Base-by-base conservation (phyloP, 2,888 invertebrate genomes). In the Drosophila sordidula region DNA sequence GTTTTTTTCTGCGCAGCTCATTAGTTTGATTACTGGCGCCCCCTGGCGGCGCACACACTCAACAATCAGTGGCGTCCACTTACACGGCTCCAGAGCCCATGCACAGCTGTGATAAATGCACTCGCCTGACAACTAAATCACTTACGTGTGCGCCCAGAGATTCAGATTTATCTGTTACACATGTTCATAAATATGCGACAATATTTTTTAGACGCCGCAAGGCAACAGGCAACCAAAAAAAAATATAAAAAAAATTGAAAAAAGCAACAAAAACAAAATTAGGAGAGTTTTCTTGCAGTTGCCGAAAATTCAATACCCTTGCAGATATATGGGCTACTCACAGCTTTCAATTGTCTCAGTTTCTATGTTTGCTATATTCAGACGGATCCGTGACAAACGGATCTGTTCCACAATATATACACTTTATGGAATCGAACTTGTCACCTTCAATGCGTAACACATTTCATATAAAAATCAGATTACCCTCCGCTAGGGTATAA, bases 161-260 rank as follows among this genome's bases (percentile, higher is more conserved):
- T 72, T 66, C 73, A 87, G 85, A 87, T 87, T 87, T 89, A 87
- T 87, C 78, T 87, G 72, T 75, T 87, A 87, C 87, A 87, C 82
- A 89, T 87, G 87, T 87, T 87, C 89, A 87, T 87, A 87, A 89
- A 89, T 87, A 87, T 84, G 87, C 89, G 89, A 87, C 89, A 89
- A 87, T 87, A 89, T 87, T 89, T 86, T 78, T 68, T 64, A 63
- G 57, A 69, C 55, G 65, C 57, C 68, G 71, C 25, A 59, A 11
- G 14, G 50, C 49, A 58, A 42, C 61, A 22, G 38, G 42, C 69
- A 46, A 25, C 42, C 39, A 62, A 14, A 47, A 22, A 45, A 32
- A 46, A 50, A n/a, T n/a, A n/a, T 29, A 55, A 34, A 34, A 29
- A 29, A 29, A 29, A 29, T 29, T 29, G 25, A 12, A 46, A 38